A percentile compares a stretch with the other conserved stretches of the same genome.
phyloP scores from a whole-genome alignment of 2,888 invertebrate species.

The Phymatocera aterrima region DNA sequence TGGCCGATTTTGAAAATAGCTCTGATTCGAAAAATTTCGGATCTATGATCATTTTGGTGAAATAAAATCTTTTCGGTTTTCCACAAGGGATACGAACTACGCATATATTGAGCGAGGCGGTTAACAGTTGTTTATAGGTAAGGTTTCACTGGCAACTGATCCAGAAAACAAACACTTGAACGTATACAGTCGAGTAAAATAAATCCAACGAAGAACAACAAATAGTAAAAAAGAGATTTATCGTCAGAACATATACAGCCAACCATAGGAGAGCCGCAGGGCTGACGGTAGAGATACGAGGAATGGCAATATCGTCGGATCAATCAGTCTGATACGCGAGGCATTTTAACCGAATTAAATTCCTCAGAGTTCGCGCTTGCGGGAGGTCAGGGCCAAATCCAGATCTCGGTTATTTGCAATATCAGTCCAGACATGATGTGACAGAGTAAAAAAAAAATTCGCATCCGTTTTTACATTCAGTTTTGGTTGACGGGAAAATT shows the following conservation, averaged over 20 bases:
- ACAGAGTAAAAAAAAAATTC: not conserved
- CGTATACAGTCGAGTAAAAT: not conserved
- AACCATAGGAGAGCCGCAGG: conserved; percentile 4
- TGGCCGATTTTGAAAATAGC: not conserved
- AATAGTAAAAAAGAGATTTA: not conserved
- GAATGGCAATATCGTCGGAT: conserved; percentile 24
- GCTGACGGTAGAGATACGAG: conserved; percentile 2
- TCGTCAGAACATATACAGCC: not conserved
- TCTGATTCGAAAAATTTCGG: not conserved
- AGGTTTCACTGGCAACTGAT: conserved; percentile 53
- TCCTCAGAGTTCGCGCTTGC: conserved; percentile 17
- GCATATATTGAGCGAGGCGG: not conserved
- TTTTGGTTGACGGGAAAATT: not conserved
- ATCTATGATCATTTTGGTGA: conserved; percentile 32
- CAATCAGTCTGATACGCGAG: conserved; percentile 38
- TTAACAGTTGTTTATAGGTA: conserved; percentile 36
- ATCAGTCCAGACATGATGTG: not conserved
- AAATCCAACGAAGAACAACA: not conserved
- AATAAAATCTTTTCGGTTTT: not conserved
- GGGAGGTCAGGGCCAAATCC: conserved; percentile 11
- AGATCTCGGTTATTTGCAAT: conserved; percentile 8
- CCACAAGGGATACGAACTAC: not conserved
- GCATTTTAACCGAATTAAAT: conserved; percentile 42
- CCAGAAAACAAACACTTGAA: conserved; percentile 41
- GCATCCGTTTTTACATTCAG: not conserved